A percentile compares a stretch with the other conserved stretches of the same genome.
phyloP scores from a whole-genome alignment of 2,797 vertebrate species.

The Falco columbarius region DNA sequence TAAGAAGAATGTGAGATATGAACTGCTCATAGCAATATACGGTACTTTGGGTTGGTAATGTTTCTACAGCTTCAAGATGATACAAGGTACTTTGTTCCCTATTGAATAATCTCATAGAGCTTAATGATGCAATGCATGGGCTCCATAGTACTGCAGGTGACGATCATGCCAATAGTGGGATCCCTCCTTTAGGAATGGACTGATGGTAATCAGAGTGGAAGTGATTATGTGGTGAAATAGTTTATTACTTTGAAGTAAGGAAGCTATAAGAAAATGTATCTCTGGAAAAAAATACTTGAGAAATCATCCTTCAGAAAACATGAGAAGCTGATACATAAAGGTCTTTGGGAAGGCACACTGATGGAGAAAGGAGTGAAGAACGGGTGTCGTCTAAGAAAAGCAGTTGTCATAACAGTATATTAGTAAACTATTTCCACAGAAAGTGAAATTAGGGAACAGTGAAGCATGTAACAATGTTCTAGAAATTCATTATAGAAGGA shows the following conservation, averaged over 20 bases:
- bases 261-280: not conserved
- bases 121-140: not conserved
- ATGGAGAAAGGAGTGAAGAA: not conserved
- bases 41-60: not conserved
- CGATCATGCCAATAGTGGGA: not conserved
- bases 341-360: not conserved
- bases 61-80: not conserved
- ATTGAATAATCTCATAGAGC: not conserved
- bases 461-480: not conserved
- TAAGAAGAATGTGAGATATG: not conserved
- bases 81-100: not conserved
- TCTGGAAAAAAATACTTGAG: not conserved
- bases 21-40: not conserved
- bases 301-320: not conserved
- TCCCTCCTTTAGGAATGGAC: not conserved
- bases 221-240: not conserved
- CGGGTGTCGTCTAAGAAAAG: not conserved
- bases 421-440: not conserved
- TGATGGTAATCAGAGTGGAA: not conserved
- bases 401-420: not conserved
- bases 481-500: not conserved
- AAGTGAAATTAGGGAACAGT: not conserved
- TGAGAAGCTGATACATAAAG: rapidly evolving
- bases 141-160: not conserved
- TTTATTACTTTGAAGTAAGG: not conserved